Evolutionary conservation across 2,113 vertebrate genomes (phyloP).

Genomic region (Connochaetes taurinus): DNA sequence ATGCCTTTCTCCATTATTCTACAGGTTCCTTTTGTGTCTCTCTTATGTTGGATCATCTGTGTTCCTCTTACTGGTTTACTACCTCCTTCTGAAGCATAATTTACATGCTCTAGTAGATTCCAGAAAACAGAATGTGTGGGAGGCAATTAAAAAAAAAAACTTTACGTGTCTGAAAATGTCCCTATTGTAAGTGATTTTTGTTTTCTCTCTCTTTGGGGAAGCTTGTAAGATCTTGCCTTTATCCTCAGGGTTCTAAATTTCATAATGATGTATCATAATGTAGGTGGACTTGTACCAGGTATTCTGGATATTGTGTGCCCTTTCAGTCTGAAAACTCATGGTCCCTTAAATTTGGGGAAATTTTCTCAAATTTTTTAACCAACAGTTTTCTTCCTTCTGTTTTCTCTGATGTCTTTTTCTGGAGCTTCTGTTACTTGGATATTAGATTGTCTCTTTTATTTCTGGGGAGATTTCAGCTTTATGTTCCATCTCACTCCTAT

Average conservation of each 20-base stretch:
- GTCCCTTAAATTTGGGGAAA: background rate
- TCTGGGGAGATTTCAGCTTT: background rate
- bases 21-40: background rate
- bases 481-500: background rate
- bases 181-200: background rate
- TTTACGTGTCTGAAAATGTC: constrained; percentile 1
- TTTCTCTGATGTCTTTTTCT: background rate
- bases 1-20: background rate
- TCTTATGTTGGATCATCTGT: background rate
- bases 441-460: background rate
- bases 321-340: background rate
- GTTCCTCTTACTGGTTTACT: background rate
- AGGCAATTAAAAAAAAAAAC: background rate
- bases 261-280: background rate
- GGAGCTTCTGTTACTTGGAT: background rate
- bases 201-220: background rate
- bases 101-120: background rate
- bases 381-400: background rate
- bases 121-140: background rate
- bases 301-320: background rate
- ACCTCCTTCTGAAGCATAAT: background rate
- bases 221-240: constrained; percentile 30
- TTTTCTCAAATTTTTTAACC: background rate
- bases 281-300: background rate
- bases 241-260: background rate